A percentile compares a stretch with the other conserved stretches of the same genome.
Evolutionary conservation across 2,113 vertebrate species (phyloP).

Genomic region (Fregetta grallaria): DNA sequence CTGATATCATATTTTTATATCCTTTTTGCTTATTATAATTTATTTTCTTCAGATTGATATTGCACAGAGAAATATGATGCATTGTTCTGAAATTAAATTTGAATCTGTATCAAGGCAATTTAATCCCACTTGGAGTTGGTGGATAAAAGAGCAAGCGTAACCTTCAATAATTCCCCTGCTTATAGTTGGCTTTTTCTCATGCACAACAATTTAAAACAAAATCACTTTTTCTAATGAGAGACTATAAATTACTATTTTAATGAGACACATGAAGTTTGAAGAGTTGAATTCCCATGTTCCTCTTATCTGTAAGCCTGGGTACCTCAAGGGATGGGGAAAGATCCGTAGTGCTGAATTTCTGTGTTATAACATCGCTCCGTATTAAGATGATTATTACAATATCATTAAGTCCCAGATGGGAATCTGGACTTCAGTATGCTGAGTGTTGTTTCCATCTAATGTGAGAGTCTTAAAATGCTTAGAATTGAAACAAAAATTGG

Average conservation of each 20-base stretch:
- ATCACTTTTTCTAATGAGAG: slow-evolving; percentile 55
- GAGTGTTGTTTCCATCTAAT: slow-evolving; percentile 38
- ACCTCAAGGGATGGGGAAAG: slow-evolving; percentile 17
- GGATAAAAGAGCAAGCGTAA: slow-evolving; percentile 34
- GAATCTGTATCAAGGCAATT: slow-evolving; percentile 63
- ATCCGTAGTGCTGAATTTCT: slow-evolving; percentile 18
- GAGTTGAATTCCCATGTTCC: slow-evolving; percentile 42
- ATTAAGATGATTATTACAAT: slow-evolving; percentile 45
- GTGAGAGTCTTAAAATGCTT: slow-evolving; percentile 32
- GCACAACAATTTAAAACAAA: slow-evolving; percentile 45
- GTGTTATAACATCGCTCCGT: background rate
- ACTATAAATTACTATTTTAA: slow-evolving; percentile 54
- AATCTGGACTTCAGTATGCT: slow-evolving; percentile 8
- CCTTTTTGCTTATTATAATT: slow-evolving; percentile 51
- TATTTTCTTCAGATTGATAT: slow-evolving; percentile 36
- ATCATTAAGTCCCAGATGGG: slow-evolving; percentile 39
- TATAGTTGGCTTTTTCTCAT: slow-evolving; percentile 37
- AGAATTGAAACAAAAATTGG: slow-evolving; percentile 44
- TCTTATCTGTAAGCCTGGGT: slow-evolving; percentile 10
- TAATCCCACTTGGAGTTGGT: slow-evolving; percentile 37
- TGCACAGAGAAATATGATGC: slow-evolving; percentile 49
- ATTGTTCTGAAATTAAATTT: slow-evolving; percentile 65
- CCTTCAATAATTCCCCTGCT: slow-evolving; percentile 47
- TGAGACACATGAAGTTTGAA: slow-evolving; percentile 45
- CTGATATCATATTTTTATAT: slow-evolving; percentile 41